phyloP scores from a whole-genome alignment of 2,797 vertebrate species.

The Numenius phaeopus region DNA sequence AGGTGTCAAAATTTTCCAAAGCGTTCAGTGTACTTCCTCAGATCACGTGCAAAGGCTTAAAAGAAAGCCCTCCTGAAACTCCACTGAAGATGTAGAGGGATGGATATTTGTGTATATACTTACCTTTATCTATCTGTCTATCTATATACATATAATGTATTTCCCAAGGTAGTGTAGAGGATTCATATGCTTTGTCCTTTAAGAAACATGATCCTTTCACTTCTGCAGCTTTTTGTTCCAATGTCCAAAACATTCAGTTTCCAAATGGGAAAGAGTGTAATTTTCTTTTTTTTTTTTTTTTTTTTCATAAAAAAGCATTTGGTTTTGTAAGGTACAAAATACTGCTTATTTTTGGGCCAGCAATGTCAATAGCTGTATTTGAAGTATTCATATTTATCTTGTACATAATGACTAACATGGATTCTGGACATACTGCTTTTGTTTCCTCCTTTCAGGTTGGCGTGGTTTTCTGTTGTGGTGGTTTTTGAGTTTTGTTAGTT shows the following conservation, averaged over 20 bases:
- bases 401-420: background rate
- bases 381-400: background rate
- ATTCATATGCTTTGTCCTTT: background rate
- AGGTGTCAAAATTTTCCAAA: background rate
- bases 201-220: fast-evolving
- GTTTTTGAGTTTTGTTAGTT: background rate
- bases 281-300: too few species aligned
- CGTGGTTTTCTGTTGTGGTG: background rate
- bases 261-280: background rate
- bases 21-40: background rate
- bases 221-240: background rate
- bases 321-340: background rate
- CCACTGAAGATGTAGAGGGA: background rate
- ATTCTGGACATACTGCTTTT: background rate
- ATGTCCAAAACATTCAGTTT: background rate
- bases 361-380: background rate
- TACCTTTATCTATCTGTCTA: background rate
- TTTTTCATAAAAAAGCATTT: background rate
- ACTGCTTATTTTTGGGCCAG: background rate
- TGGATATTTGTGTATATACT: background rate
- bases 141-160: background rate
- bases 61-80: background rate
- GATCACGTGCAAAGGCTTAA: background rate
- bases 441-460: background rate
- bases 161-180: background rate